Evolutionary conservation across 2,888 invertebrate species (phyloP).

Genomic region (Scaptomyza flava): DNA sequence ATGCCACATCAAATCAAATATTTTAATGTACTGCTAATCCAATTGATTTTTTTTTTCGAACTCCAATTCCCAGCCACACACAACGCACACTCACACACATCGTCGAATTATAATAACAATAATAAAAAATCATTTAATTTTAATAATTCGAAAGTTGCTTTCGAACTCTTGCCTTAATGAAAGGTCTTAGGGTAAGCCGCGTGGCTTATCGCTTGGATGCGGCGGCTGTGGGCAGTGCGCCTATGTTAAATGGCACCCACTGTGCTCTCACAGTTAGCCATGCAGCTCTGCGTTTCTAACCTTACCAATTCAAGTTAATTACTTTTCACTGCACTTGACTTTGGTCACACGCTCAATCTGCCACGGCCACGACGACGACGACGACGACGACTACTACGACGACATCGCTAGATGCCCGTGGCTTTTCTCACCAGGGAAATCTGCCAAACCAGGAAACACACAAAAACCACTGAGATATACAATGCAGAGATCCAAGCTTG

Average conservation of each 20-base stretch:
- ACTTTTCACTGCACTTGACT: conserved; percentile 79
- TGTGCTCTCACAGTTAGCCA: conserved; percentile 52
- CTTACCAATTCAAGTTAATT: conserved; percentile 73
- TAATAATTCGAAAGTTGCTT: conserved; percentile 74
- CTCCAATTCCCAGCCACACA: conserved; percentile 41
- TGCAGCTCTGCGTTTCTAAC: conserved; percentile 39
- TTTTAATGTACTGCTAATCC: conserved; percentile 77
- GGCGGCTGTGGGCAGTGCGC: conserved; percentile 18
- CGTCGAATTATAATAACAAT: conserved; percentile 44
- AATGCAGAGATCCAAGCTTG: conserved; percentile 48
- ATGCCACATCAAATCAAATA: conserved; percentile 67
- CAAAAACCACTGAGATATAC: conserved; percentile 56
- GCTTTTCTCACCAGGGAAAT: conserved; percentile 79
- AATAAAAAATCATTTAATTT: conserved; percentile 69
- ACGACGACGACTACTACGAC: conserved; percentile 22
- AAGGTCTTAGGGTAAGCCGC: conserved; percentile 61
- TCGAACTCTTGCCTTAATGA: conserved; percentile 55
- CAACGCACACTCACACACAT: conserved; percentile 18
- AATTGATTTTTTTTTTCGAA: conserved; percentile 64
- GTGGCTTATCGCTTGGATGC: conserved; percentile 48
- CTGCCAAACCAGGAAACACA: conserved; percentile 67
- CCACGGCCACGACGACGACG: conserved; percentile 31
- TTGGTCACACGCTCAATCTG: conserved; percentile 77
- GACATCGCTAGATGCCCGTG: conserved; percentile 59
- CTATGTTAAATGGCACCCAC: conserved; percentile 50